Evolutionary conservation across 2,797 vertebrate genomes (phyloP), one percentile per base, ranked within the genome.

Genomic region (Tiaroga cobitis): DNA sequence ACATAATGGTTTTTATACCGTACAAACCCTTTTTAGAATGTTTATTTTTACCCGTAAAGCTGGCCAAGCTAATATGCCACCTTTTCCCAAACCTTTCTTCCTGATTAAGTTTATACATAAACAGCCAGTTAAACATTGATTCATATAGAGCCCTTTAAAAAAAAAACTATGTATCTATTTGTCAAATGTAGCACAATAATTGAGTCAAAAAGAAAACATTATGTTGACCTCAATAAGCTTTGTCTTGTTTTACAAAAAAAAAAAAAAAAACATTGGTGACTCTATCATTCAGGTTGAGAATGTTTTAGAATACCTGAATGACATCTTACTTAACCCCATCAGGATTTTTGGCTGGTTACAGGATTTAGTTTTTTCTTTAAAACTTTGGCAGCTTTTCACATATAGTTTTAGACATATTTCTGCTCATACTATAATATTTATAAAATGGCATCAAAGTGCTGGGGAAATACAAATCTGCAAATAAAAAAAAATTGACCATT

Each of bases 281-380:
- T 8, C 18, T 61, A 43, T 77, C n/a, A n/a, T n/a, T n/a, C n/a
- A n/a, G 72, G 19, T 8, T 32, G 29, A 87, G 19, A 49, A 77
- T 6, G 5, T 56, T 51, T 63, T 19, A 26, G n/a, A 41, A 54
- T 26, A 37, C 32, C 7, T 29, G n/a, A 41, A 77, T 76, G 24
- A 87, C 34, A 26, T 59, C 29, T 84, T 87, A 69, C 39, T 32
- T 69, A 87, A 87, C 41, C 8, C 43, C 76, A 73, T 74, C 8
- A 29, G 39, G 56, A 79, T 56, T 74, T 29, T 75, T 69, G 65
- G 29, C 86, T 32, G n/a, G 51, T 73, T 70, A 51, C 2, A 51
- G 29, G 1, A 32, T n/a, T 49, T 32, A 3, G 19, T 54, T 67
- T 18, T 69, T 24, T 9, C 19, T 21, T 59, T 24, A 32, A 19